Base-by-base conservation (phyloP, 1,140 invertebrate genomes). In the Drosophila suzukii region DNA sequence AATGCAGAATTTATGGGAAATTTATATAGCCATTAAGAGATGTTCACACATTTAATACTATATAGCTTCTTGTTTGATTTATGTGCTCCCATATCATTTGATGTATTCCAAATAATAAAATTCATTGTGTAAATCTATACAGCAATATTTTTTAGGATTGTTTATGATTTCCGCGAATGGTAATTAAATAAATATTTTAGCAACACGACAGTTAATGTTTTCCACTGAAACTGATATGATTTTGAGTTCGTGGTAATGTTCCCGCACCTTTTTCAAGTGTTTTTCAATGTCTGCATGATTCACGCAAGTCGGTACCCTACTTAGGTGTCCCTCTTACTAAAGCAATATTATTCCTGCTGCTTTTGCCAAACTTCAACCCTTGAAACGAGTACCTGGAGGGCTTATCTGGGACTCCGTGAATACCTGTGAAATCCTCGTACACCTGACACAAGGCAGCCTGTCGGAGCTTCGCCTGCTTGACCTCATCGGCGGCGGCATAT, bases 361-460 rank as follows among this genome's bases (percentile, higher is more conserved):
- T 32, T 34, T 65, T 50, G 43, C 66, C 6, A 41, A 68, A 30
- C 32, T 44, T 32, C 63, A 56, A 56, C 66, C 66, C 66, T 32
- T 38, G n/a, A 32, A 15, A 13, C 13, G 8, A 24, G 41, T 55
- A 71, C 47, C 61, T 54, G 66, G 1, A 38, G 54, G 46, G 38
- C 36, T 57, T 43, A 44, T 30, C 36, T 32, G 46, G 36, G 13
- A 36, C 53, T 50, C 60, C 36, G 27, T 50, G 24, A 50, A 36
- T 88, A 88, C 83, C 83, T 88, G 83, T 88, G 27, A 77, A 88
- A 67, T 89, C 83, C 79, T 88, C 84, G 61, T 88, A 88, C 67
- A 88, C 83, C 50, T 88, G 84, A 77, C 76, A 88, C 5, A 88
- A 63, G 54, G 72, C 67, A 13, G 71, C 66, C 54, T 88, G 75